Percentiles rank a stretch among this genome's conserved stretches.
These are phyloP conservation scores for Eupristina koningsbergeri DNA, from an alignment of 1,140 invertebrate genomes.

Conservation along the genomic window DNA sequence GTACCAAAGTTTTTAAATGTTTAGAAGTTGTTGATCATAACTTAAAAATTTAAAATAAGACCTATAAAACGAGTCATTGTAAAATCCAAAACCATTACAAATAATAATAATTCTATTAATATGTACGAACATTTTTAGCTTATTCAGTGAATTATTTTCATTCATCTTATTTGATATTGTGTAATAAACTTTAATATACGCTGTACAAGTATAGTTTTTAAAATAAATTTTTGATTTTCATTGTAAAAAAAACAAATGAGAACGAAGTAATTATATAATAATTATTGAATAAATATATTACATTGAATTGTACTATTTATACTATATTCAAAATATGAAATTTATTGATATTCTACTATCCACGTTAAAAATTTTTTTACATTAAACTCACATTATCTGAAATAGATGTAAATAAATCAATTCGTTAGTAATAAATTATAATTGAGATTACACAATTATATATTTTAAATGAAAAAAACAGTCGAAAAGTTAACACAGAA, in stretches of 20 bases:
- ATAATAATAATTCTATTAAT: background rate
- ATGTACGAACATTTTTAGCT: background rate
- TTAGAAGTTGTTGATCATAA: background rate
- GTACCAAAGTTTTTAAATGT: background rate
- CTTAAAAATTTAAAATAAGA: background rate
- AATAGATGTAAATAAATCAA: background rate
- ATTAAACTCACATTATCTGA: constrained; percentile 9
- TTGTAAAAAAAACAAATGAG: background rate
- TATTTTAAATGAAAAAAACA: background rate
- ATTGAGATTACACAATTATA: background rate
- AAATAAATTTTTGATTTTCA: background rate
- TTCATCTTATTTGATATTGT: constrained; percentile 24
- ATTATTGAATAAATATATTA: constrained; percentile 34
- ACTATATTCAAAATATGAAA: background rate
- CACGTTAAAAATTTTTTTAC: background rate
- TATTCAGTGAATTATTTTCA: background rate
- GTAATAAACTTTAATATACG: constrained; percentile 27
- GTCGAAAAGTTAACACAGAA: background rate
- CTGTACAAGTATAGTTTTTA: constrained; percentile 34
- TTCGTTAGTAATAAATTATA: background rate
- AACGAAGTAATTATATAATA: constrained; percentile 11
- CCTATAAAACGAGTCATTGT: constrained; percentile 11
- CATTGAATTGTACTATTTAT: background rate
- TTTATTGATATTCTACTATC: background rate
- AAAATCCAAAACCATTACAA: constrained; percentile 23